These are phyloP conservation scores for Calycopis cecrops DNA, from an alignment of 1,140 invertebrate species.

Conservation along the genomic window DNA sequence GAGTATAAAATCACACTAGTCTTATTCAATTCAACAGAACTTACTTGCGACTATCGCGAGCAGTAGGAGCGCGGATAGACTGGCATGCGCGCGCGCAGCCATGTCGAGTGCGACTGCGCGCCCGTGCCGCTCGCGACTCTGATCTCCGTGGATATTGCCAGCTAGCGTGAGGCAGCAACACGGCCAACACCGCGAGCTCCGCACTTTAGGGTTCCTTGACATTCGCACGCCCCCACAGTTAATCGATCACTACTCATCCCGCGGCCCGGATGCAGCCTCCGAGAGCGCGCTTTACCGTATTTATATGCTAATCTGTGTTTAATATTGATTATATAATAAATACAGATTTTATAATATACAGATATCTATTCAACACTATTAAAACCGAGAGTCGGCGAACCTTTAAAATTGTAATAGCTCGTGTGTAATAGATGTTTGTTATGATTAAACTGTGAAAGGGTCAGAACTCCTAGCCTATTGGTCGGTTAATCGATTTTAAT, in stretches of 20 bases:
- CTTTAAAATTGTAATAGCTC: too few relatives aligned
- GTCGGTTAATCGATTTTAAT: too few relatives aligned
- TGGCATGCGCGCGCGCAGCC: slow-evolving; percentile 54
- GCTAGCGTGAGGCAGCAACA: slow-evolving; percentile 26
- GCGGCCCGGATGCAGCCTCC: slow-evolving; percentile 67
- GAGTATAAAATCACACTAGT: too few relatives aligned
- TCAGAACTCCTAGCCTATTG: too few relatives aligned
- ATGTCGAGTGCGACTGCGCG: slow-evolving; percentile 59
- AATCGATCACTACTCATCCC: slow-evolving; percentile 49
- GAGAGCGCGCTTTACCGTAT: slow-evolving; percentile 13
- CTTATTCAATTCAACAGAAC: slow-evolving; percentile 19
- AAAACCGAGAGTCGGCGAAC: too few relatives aligned
- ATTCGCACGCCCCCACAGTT: slow-evolving; percentile 62
- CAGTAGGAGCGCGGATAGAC: slow-evolving; percentile 37
- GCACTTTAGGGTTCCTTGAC: slow-evolving; percentile 61
- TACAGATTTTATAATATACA: too few relatives aligned
- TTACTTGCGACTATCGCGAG: slow-evolving; percentile 37
- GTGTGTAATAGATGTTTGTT: too few relatives aligned
- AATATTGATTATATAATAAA: too few relatives aligned
- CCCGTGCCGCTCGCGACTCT: slow-evolving; percentile 16
- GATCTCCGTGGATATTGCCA: too few relatives aligned
- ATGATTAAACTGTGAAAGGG: too few relatives aligned
- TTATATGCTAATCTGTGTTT: too few relatives aligned
- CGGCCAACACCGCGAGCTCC: not conserved
- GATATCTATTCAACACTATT: too few relatives aligned